Evolutionary conservation across 2,888 invertebrate species (phyloP).

Genomic region (Penaeus monodon): DNA sequence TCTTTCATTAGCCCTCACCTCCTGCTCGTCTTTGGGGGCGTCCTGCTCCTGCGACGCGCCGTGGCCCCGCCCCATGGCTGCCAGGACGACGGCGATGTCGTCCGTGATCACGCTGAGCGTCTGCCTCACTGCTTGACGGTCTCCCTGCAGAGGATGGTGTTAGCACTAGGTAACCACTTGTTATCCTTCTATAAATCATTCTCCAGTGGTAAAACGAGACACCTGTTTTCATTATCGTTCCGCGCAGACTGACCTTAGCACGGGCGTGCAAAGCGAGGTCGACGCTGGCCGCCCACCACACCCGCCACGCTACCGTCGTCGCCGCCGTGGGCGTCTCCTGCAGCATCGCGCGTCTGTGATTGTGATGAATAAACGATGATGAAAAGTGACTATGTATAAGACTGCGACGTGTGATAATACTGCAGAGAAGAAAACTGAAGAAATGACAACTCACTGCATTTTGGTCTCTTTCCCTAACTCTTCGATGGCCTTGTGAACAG

Average conservation of each 20-base stretch:
- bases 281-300: constrained; percentile 57
- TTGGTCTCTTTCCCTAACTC: constrained; percentile 31
- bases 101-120: constrained; percentile 20
- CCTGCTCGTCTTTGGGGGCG: constrained; percentile 10
- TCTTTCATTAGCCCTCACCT: constrained; percentile 16
- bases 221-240: not conserved
- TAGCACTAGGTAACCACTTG: not conserved
- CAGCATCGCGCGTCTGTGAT: constrained; percentile 27
- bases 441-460: constrained; percentile 28
- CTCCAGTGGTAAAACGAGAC: not conserved
- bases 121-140: constrained; percentile 28
- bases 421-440: not conserved
- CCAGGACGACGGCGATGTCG: constrained; percentile 44
- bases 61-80: constrained; percentile 32
- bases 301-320: constrained; percentile 44
- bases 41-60: constrained; percentile 2
- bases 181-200: not conserved
- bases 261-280: constrained; percentile 40
- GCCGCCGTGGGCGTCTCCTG: constrained; percentile 38
- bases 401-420: not conserved
- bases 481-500: constrained; percentile 45
- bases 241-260: constrained; percentile 30
- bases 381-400: not conserved
- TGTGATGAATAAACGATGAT: too few relatives aligned
- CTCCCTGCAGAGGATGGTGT: constrained; percentile 15